Evolutionary conservation across 2,113 vertebrate genomes (phyloP).

Genomic region (Marmota monax): DNA sequence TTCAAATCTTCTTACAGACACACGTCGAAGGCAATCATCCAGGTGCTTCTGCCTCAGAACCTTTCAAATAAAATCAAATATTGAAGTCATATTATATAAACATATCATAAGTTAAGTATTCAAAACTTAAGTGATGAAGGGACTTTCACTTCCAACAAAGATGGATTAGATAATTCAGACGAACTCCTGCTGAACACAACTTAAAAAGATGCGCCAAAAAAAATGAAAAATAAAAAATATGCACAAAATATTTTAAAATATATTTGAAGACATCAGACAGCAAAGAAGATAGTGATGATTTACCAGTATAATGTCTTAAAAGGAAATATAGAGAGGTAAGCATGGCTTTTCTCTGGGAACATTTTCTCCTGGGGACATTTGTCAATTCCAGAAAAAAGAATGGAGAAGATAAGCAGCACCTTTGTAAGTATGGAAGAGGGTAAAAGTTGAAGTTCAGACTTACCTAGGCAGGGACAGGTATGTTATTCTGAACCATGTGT

Average conservation of each 20-base stretch:
- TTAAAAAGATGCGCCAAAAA: conserved; percentile 35
- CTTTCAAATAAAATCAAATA: conserved; percentile 86
- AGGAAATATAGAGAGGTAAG: background rate
- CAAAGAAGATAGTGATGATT: background rate
- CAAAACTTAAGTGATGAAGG: conserved; percentile 37
- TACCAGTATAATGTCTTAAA: background rate
- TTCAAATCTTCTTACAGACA: conserved; percentile 95
- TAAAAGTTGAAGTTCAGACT: conserved; percentile 12
- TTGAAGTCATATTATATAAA: conserved; percentile 63
- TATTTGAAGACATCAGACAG: background rate
- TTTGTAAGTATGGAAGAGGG: background rate
- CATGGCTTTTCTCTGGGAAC: background rate
- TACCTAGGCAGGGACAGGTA: background rate
- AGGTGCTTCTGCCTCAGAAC: conserved; percentile 93
- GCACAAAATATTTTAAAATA: conserved; percentile 40
- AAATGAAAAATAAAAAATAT: background rate
- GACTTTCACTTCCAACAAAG: background rate
- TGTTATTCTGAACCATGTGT: background rate
- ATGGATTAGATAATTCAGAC: background rate
- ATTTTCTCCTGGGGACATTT: background rate
- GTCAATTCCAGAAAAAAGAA: background rate
- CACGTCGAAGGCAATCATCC: conserved; percentile 92
- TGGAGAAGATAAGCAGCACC: background rate
- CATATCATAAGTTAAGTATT: conserved; percentile 35
- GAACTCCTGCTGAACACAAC: background rate